Percentiles rank a stretch among this genome's conserved stretches.
Conservation (phyloP, 2,113 vertebrate genomes). For the Motacilla tschutschensis region DNA sequence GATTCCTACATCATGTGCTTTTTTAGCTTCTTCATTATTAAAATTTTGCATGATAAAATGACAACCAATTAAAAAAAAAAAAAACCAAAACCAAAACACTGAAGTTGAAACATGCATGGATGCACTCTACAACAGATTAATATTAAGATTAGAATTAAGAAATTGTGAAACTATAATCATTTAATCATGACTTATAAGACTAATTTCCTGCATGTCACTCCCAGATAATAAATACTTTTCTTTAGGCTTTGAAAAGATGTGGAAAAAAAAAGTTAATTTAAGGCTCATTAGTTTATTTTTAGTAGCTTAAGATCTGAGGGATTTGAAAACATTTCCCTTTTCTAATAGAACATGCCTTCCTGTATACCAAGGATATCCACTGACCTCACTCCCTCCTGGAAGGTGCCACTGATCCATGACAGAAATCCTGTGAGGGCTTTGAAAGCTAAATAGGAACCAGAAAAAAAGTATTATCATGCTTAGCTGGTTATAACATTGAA, state of each 20-base stretch:
- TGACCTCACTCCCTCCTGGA: conserved; percentile 78
- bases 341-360: conserved; percentile 81
- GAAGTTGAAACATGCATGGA: conserved; percentile 42
- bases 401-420: conserved; percentile 83
- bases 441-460: conserved; percentile 72
- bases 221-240: conserved; percentile 80
- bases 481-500: conserved; percentile 75
- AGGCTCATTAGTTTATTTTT: conserved; percentile 85
- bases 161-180: conserved; percentile 68
- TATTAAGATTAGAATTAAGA: conserved; percentile 70
- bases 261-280: conserved; percentile 72
- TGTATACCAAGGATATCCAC: conserved; percentile 78
- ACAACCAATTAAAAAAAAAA: conserved; percentile 20
- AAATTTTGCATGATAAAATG: conserved; percentile 19
- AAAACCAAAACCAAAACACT: neutral
- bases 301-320: conserved; percentile 77
- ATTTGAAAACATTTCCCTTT: conserved; percentile 80
- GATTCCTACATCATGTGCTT: neutral
- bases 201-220: conserved; percentile 78
- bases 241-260: conserved; percentile 68
- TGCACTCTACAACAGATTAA: conserved; percentile 55
- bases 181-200: conserved; percentile 74
- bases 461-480: conserved; percentile 71
- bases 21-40: conserved; percentile 6
- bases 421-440: conserved; percentile 75